Evolutionary conservation across 2,113 vertebrate genomes (phyloP), one percentile per base, ranked within the genome.

Genomic region (Gopherus evgoodei): DNA sequence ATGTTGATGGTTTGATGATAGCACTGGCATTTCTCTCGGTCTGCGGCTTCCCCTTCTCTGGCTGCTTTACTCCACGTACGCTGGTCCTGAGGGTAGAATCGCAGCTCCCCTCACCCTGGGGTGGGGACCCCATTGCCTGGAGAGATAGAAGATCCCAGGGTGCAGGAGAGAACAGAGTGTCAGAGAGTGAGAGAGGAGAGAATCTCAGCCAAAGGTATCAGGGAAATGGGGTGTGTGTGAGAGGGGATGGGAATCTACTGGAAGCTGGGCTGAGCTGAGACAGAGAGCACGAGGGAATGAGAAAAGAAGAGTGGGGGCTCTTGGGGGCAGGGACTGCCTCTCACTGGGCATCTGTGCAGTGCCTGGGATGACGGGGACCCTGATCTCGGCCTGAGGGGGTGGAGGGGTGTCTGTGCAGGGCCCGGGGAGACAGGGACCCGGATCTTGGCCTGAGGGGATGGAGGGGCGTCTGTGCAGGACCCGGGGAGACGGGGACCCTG

Each of bases 311-410:
- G 3, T 31, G 31, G 62, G 16, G 31, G 29, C 6, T 65, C 62
- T 35, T 16, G 35, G 31, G 62, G 62, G 31, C 62, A 65, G 62
- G 62, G 31, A 14, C 14, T 31, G 29, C 31, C 59, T 16, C 59
- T 7, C 6, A 8, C 27, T 62, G 29, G 27, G 13, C 3, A 8
- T 69, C 14, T n/a, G 31, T 5, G 2, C 13, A 38, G 65, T 1
- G 17, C 35, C 65, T 1, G 9, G 17, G 65, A 19, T 5, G 35
- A 14, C 6, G 5, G 59, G n/a, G 35, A 72, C 65, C 65, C 65
- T 35, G 35, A 38, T 11, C 19, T 11, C 10, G 8, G 8, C n/a
- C 65, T n/a, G 31, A 31, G 35, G n/a, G n/a, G n/a, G 65, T n/a
- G 59, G 59, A 35, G 59, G 29, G 6, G 3, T 5, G 3, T 62